Evolutionary conservation across 2,113 vertebrate species (phyloP).

Genomic region (Cephalopterus ornatus): DNA sequence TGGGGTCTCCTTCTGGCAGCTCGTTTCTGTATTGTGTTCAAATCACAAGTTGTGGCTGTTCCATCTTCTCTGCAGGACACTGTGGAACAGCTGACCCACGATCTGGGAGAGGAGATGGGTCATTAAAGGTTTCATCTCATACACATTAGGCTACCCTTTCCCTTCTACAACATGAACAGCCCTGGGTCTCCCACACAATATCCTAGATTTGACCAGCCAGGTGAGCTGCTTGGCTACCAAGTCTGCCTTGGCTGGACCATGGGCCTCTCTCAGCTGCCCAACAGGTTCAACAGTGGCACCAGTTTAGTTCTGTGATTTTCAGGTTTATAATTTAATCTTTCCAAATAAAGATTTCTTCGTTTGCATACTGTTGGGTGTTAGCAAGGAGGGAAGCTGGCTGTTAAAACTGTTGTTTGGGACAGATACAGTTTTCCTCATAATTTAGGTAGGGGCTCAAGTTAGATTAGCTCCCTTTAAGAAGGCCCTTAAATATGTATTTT

Average conservation of each 20-base stretch:
- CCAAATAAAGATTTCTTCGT: background rate
- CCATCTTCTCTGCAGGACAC: background rate
- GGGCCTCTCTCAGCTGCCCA: background rate
- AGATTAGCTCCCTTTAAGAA: background rate
- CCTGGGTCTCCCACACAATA: background rate
- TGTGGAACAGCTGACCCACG: background rate
- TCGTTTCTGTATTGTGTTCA: background rate
- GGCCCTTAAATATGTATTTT: background rate
- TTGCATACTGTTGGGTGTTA: background rate
- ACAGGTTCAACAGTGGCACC: background rate
- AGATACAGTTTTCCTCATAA: background rate
- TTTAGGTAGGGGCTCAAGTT: background rate
- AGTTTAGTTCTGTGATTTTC: background rate
- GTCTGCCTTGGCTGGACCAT: background rate
- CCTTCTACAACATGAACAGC: background rate
- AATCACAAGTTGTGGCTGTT: background rate
- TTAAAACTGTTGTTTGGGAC: background rate
- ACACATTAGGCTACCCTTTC: background rate
- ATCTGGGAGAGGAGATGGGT: background rate
- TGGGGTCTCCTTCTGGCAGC: background rate
- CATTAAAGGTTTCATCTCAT: background rate
- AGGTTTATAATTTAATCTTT: background rate
- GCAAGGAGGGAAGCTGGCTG: background rate
- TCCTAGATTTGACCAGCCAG: background rate
- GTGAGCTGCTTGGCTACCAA: background rate